Evolutionary conservation across 2,797 vertebrate species (phyloP), one percentile per base, ranked within the genome.

Genomic region (Cyclopterus lumpus): DNA sequence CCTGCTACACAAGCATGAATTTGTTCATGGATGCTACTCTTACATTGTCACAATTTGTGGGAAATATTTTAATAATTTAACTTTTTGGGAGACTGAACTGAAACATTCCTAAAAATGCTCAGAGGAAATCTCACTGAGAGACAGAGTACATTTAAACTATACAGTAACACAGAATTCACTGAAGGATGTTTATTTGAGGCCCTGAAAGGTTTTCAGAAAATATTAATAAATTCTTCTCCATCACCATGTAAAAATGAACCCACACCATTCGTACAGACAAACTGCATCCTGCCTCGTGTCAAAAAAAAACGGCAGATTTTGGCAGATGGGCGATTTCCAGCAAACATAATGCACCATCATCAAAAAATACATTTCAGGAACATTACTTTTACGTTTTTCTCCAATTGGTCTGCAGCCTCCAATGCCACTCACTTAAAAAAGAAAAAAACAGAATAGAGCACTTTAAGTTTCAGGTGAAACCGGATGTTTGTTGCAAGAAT

Each of bases 381-480:
- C 28, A 32, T 67, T n/a, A 66, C 28, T 76, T 57, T n/a, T n/a
- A n/a, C n/a, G 32, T 60, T 22, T 67, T 55, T 63, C 67, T 26
- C 48, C 22, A 2, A 32, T 48, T 42, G 6, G 15, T 53, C n/a
- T 49, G 51, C 22, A 69, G 42, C 32, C 48, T 61, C 38, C 65
- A n/a, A n/a, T 64, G 26, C 11, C 32, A n/a, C 48, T 67, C 22
- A 74, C 36, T 15, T 26, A 8, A 48, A 48, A 26, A 59, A 79
- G 16, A 22, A 30, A 30, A 6, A 26, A 59, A 77, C 20, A 20
- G 65, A 58, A 55, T 2, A 14, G 22, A 66, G 42, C 26, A 38
- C 9, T 51, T 79, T 77, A 1, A 59, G 51, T 65, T 73, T 65
- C 6, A 71, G 58, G 49, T 16, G 42, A 57, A 83, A 67, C 44